Base-by-base conservation (phyloP, 2,888 invertebrate species). In the Leptodirus hochenwartii region DNA sequence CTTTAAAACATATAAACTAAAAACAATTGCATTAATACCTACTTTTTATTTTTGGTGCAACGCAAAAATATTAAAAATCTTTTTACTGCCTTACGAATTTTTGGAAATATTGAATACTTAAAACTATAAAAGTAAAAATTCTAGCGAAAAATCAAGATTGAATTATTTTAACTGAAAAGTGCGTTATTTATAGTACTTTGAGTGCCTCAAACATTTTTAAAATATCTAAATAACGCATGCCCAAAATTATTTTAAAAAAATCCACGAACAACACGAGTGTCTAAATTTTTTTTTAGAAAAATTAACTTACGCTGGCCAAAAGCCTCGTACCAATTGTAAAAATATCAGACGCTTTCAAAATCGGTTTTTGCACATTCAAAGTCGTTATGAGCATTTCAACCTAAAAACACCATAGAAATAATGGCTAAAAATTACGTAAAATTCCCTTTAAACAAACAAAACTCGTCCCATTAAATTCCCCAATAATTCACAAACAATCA, bases 381-480 rank as follows among this genome's bases (percentile, higher is more conserved):
- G 47, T 46, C 4, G 38, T 38, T 27, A 47, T 38, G n/a, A 47
- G 29, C 37, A 45, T 46, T 40, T 47, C 48, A 22, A 43, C 39
- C 43, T 47, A 27, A 11, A 38, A 40, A 29, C n/a, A n/a, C n/a
- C n/a, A n/a, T n/a, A n/a, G 30, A 17, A 29, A 12, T 11, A 25
- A 17, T 27, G 16, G 5, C 11, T 24, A 24, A 24, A 9, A 9
- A 27, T 27, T 5, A 27, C 6, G n/a, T n/a, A n/a, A 17, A 9
- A 34, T 25, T 12, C 17, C 15, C 8, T 11, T 22, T 20, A 20
- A n/a, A 20, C 20, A 20, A 20, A 6, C 20, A n/a, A 20, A 20
- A 20, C 20, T 20, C 6, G 20, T 20, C 20, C 20, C 20, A 20
- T 20, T 20, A 27, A 30, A 22, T 10, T 24, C 14, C 22, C 17